Base-by-base conservation (phyloP, 2,797 vertebrate genomes). In the Cryptoblepharus egeriae region DNA sequence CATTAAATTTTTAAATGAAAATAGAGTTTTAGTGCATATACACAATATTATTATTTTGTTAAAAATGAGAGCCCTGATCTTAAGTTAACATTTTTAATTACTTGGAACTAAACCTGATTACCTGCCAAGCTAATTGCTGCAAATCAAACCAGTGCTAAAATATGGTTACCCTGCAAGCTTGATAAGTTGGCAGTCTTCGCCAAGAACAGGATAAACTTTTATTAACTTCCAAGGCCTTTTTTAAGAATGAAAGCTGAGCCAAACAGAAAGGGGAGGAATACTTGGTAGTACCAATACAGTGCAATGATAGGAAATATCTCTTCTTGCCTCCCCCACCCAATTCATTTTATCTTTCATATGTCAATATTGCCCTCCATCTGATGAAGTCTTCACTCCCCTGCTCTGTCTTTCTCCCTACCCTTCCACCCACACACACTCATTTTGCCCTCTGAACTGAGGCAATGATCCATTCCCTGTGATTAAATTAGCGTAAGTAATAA, bases 401-500 rank as follows among this genome's bases (percentile, higher is more conserved):
- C 45, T 87, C 42, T 78, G 86, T 84, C 10, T 85, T 77, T 75
- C n/a, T 0, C 63, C 65, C 78, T 60, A 64, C 68, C 81, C 86
- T 81, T 83, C 52, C 24, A 83, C 74, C 78, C 90, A 74, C 88
- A 83, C 90, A 92, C 90, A 88, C 84, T 85, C 87, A 77, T 58
- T 84, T 42, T 93, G 91, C 95, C 96, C 95, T 92, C 95, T 95
- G 94, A 94, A 96, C 97, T 94, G 94, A 97, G 96, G 97, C 96
- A 97, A 93, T 94, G 97, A 98, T 98, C 97, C 93, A 96, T 97
- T 97, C 96, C 96, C 97, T 97, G 97, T 97, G 97, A 97, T 97
- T 98, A 97, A 99, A 98, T 98, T 98, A 98, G 97, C 95, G 95
- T 97, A 97, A 98, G 97, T 98, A 98, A 98, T 98, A 98, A 98